Evolutionary conservation across 2,113 vertebrate species (phyloP).

Genomic region (Atractosteus spatula): DNA sequence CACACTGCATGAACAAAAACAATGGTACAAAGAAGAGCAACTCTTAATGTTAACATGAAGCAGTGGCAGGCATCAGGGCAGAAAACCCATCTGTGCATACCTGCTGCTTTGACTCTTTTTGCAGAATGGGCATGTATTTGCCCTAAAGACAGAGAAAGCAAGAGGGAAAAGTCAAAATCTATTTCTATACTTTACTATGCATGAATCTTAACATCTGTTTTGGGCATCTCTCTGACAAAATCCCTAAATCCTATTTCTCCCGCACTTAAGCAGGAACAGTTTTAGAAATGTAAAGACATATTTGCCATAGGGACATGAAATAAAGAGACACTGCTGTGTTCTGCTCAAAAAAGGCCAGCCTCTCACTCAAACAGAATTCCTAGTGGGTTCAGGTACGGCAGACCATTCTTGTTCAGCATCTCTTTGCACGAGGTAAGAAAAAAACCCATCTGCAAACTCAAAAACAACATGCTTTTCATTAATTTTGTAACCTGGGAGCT

Average conservation of each 20-base stretch:
- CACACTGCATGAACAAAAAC: constrained; percentile 29
- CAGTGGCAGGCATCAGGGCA: constrained; percentile 11
- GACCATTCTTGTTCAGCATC: neutral
- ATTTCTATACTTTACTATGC: neutral
- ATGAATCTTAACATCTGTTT: neutral
- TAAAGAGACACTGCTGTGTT: neutral
- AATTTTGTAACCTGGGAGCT: no score
- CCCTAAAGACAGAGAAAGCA: constrained; percentile 51
- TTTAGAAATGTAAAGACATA: neutral
- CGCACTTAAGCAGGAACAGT: neutral
- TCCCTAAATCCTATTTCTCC: constrained; percentile 4
- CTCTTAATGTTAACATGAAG: constrained; percentile 17
- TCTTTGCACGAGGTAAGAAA: neutral
- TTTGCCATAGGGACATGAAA: neutral
- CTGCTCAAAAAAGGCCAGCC: neutral
- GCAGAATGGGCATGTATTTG: constrained; percentile 69
- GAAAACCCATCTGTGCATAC: constrained; percentile 46
- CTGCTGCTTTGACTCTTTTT: constrained; percentile 57
- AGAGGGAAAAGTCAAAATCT: constrained; percentile 19
- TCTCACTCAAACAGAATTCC: neutral
- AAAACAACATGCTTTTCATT: no score
- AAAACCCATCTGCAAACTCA: no score
- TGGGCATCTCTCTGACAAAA: neutral
- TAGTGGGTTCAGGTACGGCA: neutral
- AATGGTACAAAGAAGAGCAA: constrained; percentile 30